Evolutionary conservation across 2,113 vertebrate species (phyloP), one percentile per base, ranked within the genome.

Genomic region (Campylorhamphus procurvoides): DNA sequence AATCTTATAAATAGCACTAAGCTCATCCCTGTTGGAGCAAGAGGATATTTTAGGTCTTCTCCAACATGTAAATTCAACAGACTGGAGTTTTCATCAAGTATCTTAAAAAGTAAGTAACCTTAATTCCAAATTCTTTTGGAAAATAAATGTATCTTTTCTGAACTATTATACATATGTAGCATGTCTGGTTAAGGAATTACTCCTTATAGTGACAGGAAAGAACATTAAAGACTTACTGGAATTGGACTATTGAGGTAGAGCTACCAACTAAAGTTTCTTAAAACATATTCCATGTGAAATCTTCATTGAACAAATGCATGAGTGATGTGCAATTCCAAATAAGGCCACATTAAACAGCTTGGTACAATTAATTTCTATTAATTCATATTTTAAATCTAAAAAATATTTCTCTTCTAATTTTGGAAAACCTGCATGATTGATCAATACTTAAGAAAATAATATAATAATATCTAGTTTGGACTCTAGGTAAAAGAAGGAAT

Each of bases 1-100:
- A 97, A 83, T 84, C 47, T 87, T 98, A 96, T 96, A 97, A 97
- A 97, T 97, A 98, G 97, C 73, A 88, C 90, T 77, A 94, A 69
- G 88, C 68, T 97, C 97, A 96, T 93, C 73, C 47, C 84, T 64
- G 87, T 76, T 96, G 81, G 96, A 66, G 89, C 47, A 89, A 66
- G 56, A 74, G 84, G 92, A 75, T 96, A 96, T 95, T 96, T 96
- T 97, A 73, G 71, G 81, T 67, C 76, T 94, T 95, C 86, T 90
- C 24, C 56, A 60, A 59, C 64, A 76, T 68, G 56, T 89, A 94
- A 96, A 62, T 80, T 89, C 75, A 93, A 64, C 90, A 89, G 67
- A 91, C 95, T 83, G 88, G 72, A 84, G 63, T 96, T 96, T 93
- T 87, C 28, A 60, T 56, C 66, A 60, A 92, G 52, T 74, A 73